Percentiles rank a stretch among this genome's conserved stretches.
Conservation (phyloP, 1,140 invertebrate genomes). For the Drosophila bocqueti region DNA sequence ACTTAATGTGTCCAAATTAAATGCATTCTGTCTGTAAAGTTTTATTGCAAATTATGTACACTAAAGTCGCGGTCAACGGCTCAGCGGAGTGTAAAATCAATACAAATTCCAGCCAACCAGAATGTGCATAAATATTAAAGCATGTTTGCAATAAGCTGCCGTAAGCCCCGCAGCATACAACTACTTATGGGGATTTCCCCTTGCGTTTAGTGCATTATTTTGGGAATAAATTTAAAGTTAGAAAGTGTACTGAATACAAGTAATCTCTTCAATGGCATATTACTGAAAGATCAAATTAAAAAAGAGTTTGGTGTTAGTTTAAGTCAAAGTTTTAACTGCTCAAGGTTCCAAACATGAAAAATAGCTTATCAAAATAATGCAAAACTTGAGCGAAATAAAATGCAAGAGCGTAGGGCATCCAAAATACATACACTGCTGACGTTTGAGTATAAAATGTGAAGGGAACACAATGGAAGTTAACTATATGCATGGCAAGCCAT, state of each 20-base stretch:
- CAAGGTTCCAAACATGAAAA: not conserved
- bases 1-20: conserved; percentile 53
- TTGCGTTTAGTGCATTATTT: conserved; percentile 6
- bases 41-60: conserved; percentile 43
- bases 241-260: not conserved
- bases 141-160: conserved; percentile 9
- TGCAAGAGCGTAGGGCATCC: not conserved
- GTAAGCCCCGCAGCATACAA: conserved; percentile 5
- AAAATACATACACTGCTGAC: not conserved
- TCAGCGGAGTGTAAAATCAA: conserved; percentile 26
- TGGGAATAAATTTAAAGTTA: not conserved
- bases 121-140: conserved; percentile 21
- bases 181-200: conserved; percentile 5
- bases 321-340: not conserved
- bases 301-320: not conserved
- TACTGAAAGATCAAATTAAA: not conserved
- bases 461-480: conserved; percentile 7
- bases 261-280: not conserved
- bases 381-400: not conserved
- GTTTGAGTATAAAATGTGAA: not conserved
- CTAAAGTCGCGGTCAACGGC: conserved; percentile 36
- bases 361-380: not conserved
- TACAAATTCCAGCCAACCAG: conserved; percentile 11
- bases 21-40: conserved; percentile 72
- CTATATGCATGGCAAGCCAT: conserved; percentile 10